Evolutionary conservation across 2,888 invertebrate species (phyloP).

Genomic region (Xestia sexstrigata): DNA sequence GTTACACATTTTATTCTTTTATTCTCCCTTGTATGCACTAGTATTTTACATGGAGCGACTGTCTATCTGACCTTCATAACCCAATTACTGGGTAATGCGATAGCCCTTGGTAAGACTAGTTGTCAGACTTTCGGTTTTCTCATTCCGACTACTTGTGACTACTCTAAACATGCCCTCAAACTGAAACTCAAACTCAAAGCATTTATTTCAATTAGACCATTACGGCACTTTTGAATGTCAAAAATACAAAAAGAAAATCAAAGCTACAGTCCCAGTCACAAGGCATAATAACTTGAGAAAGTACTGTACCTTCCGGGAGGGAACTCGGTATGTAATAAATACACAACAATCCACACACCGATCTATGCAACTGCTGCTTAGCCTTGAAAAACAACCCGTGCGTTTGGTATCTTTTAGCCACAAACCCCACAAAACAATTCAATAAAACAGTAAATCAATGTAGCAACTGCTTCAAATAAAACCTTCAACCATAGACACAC

Average conservation of each 20-base stretch:
- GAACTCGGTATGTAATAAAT: too few relatives aligned
- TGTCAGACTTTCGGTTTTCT: background rate
- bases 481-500: slow-evolving; percentile 24
- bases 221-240: too few relatives aligned
- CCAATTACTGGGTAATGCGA: background rate
- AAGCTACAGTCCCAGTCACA: too few relatives aligned
- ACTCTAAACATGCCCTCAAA: too few relatives aligned
- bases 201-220: too few relatives aligned
- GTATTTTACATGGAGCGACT: background rate
- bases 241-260: too few relatives aligned
- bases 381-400: background rate
- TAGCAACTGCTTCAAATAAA: slow-evolving; percentile 10
- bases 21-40: background rate
- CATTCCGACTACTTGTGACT: too few relatives aligned
- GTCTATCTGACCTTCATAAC: background rate
- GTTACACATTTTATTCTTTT: too few relatives aligned
- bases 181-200: too few relatives aligned
- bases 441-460: background rate
- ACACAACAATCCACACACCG: too few relatives aligned
- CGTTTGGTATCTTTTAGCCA: background rate
- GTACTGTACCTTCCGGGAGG: too few relatives aligned
- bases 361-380: background rate
- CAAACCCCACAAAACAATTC: background rate
- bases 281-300: too few relatives aligned
- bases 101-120: background rate